Evolutionary conservation across 1,140 invertebrate genomes (phyloP).

Genomic region (Eurosta solidaginis): DNA sequence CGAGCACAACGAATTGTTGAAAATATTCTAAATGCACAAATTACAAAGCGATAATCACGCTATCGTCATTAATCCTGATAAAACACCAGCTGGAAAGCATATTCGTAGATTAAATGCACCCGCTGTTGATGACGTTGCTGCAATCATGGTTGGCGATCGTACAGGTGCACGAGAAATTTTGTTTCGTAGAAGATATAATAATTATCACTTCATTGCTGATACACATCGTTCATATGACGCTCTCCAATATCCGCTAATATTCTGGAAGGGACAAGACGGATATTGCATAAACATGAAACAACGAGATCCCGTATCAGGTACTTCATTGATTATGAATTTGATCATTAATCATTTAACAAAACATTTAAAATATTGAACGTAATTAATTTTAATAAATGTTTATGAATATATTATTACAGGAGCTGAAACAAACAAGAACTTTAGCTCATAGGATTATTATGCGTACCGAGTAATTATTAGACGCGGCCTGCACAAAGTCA

Average conservation of each 20-base stretch:
- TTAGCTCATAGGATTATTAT: conserved; percentile 55
- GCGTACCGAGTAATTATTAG: too few relatives aligned
- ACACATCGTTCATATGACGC: background rate
- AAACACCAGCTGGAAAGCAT: too few relatives aligned
- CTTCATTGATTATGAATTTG: background rate
- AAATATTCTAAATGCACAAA: conserved; percentile 50
- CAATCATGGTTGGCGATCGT: too few relatives aligned
- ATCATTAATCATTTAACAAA: background rate
- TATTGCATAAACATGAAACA: too few relatives aligned
- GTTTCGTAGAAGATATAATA: too few relatives aligned
- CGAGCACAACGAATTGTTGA: conserved; percentile 23
- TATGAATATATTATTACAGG: conserved; percentile 21
- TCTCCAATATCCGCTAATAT: too few relatives aligned
- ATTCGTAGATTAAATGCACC: too few relatives aligned
- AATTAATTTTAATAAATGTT: background rate
- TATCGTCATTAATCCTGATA: too few relatives aligned
- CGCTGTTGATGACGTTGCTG: too few relatives aligned
- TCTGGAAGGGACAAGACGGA: too few relatives aligned
- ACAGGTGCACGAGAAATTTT: too few relatives aligned
- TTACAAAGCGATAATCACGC: conserved; percentile 47
- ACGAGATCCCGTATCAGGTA: too few relatives aligned
- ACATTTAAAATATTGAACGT: background rate
- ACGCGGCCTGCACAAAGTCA: conserved; percentile 48
- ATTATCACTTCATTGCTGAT: background rate
- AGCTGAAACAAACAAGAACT: conserved; percentile 47